Base-by-base conservation (phyloP, 23 tunicate genomes). In the Oikopleura dioica region DNA sequence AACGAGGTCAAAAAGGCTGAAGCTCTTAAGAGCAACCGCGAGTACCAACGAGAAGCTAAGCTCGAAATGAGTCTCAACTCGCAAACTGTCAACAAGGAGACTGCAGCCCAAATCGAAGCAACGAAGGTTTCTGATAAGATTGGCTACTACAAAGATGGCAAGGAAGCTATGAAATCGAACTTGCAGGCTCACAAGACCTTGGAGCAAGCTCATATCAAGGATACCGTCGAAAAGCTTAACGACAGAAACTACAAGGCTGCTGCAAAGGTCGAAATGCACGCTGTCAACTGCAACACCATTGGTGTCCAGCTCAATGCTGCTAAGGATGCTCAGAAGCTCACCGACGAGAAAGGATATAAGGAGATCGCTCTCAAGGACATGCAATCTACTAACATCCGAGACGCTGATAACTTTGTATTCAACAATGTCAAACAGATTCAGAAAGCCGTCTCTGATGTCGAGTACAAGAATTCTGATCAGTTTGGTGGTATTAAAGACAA, bases 401-500 rank as follows among this genome's bases (percentile, higher is more conserved):
- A 21, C 33, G 32, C 2, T 28, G 72, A 63, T 28, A 2, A 23
- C 5, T 23, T 21, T 28, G 2, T 63, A 4, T 2, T 21, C 30
- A 63, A 24, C 29, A 63, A 23, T 31, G 33, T 63, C 32, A 63
- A 63, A 31, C 30, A 63, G 29, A 63, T 16, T 63, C 30, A 63
- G 30, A 63, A 23, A 28, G 26, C 16, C 33, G 33, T 63, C 26
- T 63, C 72, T 28, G 72, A 63, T 28, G 33, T 63, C 72, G 26
- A 23, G 16, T 63, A 63, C 72, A 63, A 63, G 26, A 63, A 63
- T 28, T 63, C 72, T 31, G 72, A 63, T 63, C 72, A 63, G 26
- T 63, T 63, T 28, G 72, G 72, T 63, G 72, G 72, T 63, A 31
- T 63, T 31, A 63, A 63, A 63, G 72, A 63, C 26, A 63, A 63